Evolutionary conservation across 2,797 vertebrate genomes (phyloP), one percentile per base, ranked within the genome.

Genomic region (Momotus momota): DNA sequence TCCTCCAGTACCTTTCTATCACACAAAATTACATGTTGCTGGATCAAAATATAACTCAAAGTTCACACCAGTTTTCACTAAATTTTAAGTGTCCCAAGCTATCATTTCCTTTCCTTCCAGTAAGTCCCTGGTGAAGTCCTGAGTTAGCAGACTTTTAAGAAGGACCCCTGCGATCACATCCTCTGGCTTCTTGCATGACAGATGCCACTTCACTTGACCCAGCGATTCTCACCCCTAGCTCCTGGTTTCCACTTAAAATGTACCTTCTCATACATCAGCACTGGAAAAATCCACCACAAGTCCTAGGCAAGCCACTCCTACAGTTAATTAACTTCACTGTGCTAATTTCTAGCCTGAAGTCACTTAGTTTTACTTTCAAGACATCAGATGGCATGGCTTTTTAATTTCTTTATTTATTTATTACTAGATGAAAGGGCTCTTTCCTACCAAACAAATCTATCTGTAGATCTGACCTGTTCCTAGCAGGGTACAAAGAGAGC

Each of bases 351-450:
- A 91, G 41, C n/a, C 41, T 51, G 40, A 70, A 86, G 58, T 64
- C 49, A 35, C 20, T 45, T 12, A 14, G 8, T 51, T 90, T 86
- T 64, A 27, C 25, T 84, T 89, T 54, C 29, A 67, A 52, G 33
- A 9, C 61, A 60, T 5, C 0, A 0, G 57, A 81, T 40, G 19
- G 6, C 23, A 13, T 7, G 11, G 8, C 12, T 27, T 12, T 20
- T 71, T 52, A 17, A 18, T 16, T 38, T 26, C 8, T 13, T n/a
- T 29, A 21, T n/a, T 45, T 60, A 49, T 45, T 46, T 73, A 70
- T 67, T 6, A 49, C 25, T 35, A 49, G 41, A 49, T 45, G 16
- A 91, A 91, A 80, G 10, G 20, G 8, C 4, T 71, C 17, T 74
- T 61, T 73, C 35, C 25, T 71, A 61, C 9, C 41, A 90, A 51